Evolutionary conservation across 2,888 invertebrate species (phyloP), one percentile per base, ranked within the genome.

Genomic region (Rotaria magnacalcarata): DNA sequence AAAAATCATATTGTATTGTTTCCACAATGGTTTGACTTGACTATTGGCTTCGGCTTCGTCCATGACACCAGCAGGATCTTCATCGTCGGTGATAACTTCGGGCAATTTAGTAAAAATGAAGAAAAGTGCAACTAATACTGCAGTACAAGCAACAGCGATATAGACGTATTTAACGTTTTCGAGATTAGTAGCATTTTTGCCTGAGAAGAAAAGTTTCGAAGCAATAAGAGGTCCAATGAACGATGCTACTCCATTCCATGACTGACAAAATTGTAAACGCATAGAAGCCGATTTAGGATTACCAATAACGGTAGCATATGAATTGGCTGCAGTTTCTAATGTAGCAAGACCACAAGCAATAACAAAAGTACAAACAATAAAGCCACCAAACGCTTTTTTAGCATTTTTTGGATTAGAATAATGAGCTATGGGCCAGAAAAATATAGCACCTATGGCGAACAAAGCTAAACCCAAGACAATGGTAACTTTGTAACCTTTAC

Each of bases 391-490:
- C 10, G 67, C 67, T 67, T 67, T 21, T 34, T 67, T 67, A 34
- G 34, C 67, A 67, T 67, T 67, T 2, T 19, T 67, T 14, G 67
- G 67, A 27, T 16, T 67, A 8, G 80, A 80, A 80, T 47, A 80
- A 80, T 47, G 80, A 80, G 80, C 80, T 11, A 47, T 47, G 24
- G 80, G 80, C 80, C 80, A 80, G 24, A 80, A 80, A 24, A 47
- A 47, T 1, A 80, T 43, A 47, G 80, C 80, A n/a, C 80, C 80
- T 10, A 80, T 2, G 1, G 43, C 80, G n/a, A 16, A 80, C 2
- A 80, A 47, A 47, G n/a, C 43, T 47, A 80, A 47, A 80, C 80
- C 80, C 11, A 14, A 24, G 3, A 80, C 80, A 24, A 80, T 47
- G 2, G 43, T 47, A 19, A n/a, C n/a, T 10, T 80, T 80, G n/a